These are phyloP conservation scores for Phyllopteryx taeniolatus DNA, from an alignment of 2,113 vertebrate species.

Conservation along the genomic window DNA sequence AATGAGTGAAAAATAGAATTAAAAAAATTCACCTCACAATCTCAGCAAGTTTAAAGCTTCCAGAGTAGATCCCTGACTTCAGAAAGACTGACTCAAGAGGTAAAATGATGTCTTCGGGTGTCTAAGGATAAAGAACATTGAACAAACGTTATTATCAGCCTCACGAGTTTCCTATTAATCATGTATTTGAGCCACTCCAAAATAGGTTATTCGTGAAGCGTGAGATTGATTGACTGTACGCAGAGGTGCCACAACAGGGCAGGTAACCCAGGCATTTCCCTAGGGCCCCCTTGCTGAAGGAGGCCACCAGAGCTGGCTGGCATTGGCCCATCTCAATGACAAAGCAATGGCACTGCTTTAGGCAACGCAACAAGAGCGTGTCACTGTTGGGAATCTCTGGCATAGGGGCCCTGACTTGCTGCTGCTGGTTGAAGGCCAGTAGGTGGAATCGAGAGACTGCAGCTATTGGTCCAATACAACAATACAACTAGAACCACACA, in stretches of 20 bases:
- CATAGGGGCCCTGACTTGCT: no score
- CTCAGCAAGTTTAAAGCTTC: slow-evolving; percentile 47
- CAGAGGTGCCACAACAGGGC: neutral
- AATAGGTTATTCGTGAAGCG: neutral
- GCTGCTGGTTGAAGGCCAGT: no score
- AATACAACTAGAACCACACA: no score
- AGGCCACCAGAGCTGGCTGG: neutral
- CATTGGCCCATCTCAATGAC: no score
- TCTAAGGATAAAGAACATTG: slow-evolving; percentile 45
- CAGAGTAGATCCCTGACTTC: slow-evolving; percentile 43
- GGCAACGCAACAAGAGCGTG: no score
- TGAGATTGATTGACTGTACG: neutral
- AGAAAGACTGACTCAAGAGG: slow-evolving; percentile 29
- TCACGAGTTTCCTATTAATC: neutral
- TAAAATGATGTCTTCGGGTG: slow-evolving; percentile 58
- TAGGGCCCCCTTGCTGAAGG: no score
- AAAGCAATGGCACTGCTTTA: no score
- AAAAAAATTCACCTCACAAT: slow-evolving; percentile 52
- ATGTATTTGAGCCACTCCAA: neutral
- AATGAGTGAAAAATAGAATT: neutral
- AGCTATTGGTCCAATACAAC: no score
- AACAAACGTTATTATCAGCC: neutral
- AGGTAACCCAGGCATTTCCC: no score
- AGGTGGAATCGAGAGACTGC: no score
- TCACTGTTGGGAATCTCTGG: no score